Conservation (phyloP, 2,797 vertebrate species). For the Tadarida brasiliensis region DNA sequence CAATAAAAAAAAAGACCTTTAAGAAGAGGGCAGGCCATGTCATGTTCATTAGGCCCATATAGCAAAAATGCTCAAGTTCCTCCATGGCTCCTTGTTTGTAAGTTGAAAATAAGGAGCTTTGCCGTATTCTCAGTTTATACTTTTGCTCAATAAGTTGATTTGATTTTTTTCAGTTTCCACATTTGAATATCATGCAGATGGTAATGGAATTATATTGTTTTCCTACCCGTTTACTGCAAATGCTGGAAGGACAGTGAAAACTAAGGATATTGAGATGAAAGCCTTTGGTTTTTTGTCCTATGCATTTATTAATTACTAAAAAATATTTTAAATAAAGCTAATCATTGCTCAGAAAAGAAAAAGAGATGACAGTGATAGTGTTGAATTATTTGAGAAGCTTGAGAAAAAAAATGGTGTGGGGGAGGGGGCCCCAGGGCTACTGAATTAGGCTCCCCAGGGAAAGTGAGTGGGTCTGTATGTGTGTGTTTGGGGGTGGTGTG, state of each 20-base stretch:
- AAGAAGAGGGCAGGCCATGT: background rate
- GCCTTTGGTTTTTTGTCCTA: background rate
- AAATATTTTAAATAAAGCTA: background rate
- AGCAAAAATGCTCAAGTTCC: conserved; percentile 39
- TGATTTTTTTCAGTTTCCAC: conserved; percentile 33
- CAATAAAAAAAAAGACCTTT: background rate
- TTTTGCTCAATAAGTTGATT: conserved; percentile 61
- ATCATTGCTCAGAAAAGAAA: background rate
- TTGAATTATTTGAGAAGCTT: conserved; percentile 34
- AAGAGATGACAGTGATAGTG: background rate
- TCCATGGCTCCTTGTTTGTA: conserved; percentile 12
- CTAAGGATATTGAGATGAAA: background rate
- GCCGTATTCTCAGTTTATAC: conserved; percentile 23
- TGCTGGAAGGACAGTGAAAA: conserved; percentile 15
- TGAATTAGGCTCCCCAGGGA: background rate
- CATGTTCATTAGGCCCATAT: background rate
- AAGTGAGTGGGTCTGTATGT: background rate
- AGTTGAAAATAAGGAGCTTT: conserved; percentile 45
- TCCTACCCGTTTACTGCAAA: conserved; percentile 21
- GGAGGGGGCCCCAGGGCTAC: background rate
- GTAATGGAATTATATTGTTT: conserved; percentile 55
- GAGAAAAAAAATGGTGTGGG: background rate
- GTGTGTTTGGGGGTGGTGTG: background rate
- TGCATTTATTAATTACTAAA: background rate
- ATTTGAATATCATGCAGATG: conserved; percentile 50